Evolutionary conservation across 2,797 vertebrate species (phyloP).

Genomic region (Erpetoichthys calabaricus): DNA sequence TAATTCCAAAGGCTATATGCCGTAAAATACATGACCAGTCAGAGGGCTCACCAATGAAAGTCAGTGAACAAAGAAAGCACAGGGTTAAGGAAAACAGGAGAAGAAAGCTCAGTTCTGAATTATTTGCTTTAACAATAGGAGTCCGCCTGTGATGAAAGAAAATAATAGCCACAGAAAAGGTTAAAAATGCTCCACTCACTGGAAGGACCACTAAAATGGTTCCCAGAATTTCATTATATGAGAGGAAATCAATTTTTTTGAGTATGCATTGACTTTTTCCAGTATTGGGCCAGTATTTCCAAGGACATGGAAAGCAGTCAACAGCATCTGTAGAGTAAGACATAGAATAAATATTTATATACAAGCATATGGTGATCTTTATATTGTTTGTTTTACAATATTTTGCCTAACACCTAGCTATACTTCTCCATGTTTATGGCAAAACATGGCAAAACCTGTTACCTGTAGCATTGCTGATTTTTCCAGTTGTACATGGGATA

Average conservation of each 20-base stretch:
- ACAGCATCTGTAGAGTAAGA: slow-evolving; percentile 34
- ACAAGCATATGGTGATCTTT: no score
- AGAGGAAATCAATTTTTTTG: slow-evolving; percentile 44
- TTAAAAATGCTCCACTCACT: slow-evolving; percentile 37
- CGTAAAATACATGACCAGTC: slow-evolving; percentile 53
- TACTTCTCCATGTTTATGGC: no score
- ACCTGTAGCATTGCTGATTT: slow-evolving; percentile 55
- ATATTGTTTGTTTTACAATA: no score
- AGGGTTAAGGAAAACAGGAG: slow-evolving; percentile 40
- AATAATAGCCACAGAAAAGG: slow-evolving; percentile 29
- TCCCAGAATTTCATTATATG: slow-evolving; percentile 39
- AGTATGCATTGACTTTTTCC: slow-evolving; percentile 41
- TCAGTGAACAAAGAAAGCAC: slow-evolving; percentile 45
- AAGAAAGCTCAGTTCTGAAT: slow-evolving; percentile 52
- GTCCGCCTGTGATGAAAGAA: slow-evolving; percentile 43
- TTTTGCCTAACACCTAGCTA: no score
- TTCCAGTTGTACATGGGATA: slow-evolving; percentile 52
- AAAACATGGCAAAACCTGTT: not conserved
- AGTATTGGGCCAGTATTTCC: slow-evolving; percentile 45
- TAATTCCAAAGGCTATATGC: slow-evolving; percentile 49
- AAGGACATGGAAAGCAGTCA: slow-evolving; percentile 42
- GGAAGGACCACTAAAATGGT: slow-evolving; percentile 37
- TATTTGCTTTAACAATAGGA: slow-evolving; percentile 45
- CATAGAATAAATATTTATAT: not conserved
- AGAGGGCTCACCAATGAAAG: slow-evolving; percentile 52